phyloP scores from a whole-genome alignment of 2,888 invertebrate genomes.

The Tuberolachnus salignus region DNA sequence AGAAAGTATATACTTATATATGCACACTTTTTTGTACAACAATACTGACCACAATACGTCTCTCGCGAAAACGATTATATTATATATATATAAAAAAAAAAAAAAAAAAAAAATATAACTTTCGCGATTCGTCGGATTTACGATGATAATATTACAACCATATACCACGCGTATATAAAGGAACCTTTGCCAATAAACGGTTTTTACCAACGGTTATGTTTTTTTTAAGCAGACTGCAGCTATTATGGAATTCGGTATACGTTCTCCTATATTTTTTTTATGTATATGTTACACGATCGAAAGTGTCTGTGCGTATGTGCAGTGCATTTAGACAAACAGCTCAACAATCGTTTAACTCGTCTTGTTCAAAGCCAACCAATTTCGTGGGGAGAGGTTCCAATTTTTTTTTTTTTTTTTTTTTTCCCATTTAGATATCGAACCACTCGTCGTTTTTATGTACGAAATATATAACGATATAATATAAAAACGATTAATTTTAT shows the following conservation, averaged over 20 bases:
- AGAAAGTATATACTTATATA: background rate
- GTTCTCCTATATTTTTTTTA: background rate
- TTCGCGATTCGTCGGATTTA: too few species aligned
- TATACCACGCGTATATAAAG: background rate
- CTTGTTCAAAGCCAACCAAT: too few species aligned
- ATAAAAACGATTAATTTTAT: too few species aligned
- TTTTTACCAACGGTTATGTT: conserved; percentile 27
- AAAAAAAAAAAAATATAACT: too few species aligned
- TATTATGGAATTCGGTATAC: background rate
- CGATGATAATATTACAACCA: too few species aligned
- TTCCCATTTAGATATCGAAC: too few species aligned
- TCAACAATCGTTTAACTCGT: too few species aligned
- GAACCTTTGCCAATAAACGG: conserved; percentile 11
- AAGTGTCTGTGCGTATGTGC: conserved; percentile 12
- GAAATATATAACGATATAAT: too few species aligned
- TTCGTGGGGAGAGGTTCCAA: too few species aligned
- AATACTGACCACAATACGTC: conserved; percentile 10
- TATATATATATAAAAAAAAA: background rate
- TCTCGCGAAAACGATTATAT: conserved; percentile 17
- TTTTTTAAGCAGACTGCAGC: background rate
- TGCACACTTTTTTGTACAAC: too few species aligned
- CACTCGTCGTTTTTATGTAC: too few species aligned
- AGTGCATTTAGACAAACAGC: background rate
- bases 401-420: too few species aligned
- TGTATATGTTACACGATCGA: background rate